These are phyloP conservation scores for Napeogenes inachia DNA, from an alignment of 2,888 invertebrate species.

Conservation along the genomic window DNA sequence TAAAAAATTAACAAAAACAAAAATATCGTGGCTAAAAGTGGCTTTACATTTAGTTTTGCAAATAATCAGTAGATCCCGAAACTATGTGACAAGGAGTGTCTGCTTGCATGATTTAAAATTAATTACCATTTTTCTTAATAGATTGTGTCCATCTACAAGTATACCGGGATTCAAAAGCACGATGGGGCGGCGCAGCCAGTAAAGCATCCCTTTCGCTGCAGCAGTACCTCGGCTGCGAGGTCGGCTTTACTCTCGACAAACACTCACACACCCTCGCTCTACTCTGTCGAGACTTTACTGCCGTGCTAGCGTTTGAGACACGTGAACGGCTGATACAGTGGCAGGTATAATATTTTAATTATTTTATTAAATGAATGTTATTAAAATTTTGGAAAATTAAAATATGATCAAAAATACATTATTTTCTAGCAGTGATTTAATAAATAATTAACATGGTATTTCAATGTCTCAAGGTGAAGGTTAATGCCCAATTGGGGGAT, in stretches of 20 bases:
- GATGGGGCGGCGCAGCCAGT: constrained; percentile 78
- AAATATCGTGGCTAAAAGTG: too few species aligned
- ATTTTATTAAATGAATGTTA: too few species aligned
- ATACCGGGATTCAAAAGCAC: constrained; percentile 89
- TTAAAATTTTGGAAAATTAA: too few species aligned
- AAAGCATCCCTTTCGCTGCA: constrained; percentile 91
- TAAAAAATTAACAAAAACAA: too few species aligned
- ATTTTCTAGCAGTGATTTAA: too few species aligned
- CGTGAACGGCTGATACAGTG: constrained; percentile 92
- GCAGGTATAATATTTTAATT: constrained; percentile 72
- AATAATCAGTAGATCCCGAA: too few species aligned
- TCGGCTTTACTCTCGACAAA: constrained; percentile 92
- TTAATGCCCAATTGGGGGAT: constrained; percentile 53
- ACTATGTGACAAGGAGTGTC: too few species aligned
- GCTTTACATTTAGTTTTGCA: too few species aligned
- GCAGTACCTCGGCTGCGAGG: constrained; percentile 89
- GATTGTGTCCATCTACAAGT: constrained; percentile 93
- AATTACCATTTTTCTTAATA: constrained; percentile 63
- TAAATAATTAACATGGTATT: neutral
- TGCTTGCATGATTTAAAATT: neutral
- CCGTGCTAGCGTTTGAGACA: constrained; percentile 91
- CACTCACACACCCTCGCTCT: constrained; percentile 94
- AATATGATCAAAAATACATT: too few species aligned
- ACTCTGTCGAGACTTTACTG: constrained; percentile 89
- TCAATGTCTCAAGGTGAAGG: constrained; percentile 47